Evolutionary conservation across 2,113 vertebrate genomes (phyloP).

Genomic region (Entelurus aequoreus): DNA sequence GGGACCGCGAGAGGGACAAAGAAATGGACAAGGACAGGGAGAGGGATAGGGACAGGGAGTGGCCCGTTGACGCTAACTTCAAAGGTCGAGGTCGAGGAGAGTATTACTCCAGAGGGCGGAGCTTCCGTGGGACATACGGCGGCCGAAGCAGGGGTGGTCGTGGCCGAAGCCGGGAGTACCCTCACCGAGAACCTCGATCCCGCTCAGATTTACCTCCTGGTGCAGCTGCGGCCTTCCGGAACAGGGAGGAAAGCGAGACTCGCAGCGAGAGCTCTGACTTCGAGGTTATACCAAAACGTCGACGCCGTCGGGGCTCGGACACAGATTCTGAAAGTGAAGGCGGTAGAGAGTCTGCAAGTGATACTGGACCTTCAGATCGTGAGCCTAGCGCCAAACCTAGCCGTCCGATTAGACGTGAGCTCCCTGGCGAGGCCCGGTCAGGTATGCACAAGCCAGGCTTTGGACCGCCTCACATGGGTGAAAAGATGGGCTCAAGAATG

Average conservation of each 20-base stretch:
- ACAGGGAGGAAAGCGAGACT: conserved; percentile 94
- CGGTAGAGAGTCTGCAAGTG: conserved; percentile 89
- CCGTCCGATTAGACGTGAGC: conserved; percentile 67
- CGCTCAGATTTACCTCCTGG: conserved; percentile 76
- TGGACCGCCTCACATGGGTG: conserved; percentile 55
- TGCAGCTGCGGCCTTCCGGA: conserved; percentile 69
- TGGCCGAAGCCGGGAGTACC: conserved; percentile 86
- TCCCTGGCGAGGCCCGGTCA: conserved; percentile 56
- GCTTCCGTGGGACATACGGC: conserved; percentile 89
- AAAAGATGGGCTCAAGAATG: conserved; percentile 52
- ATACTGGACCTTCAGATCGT: conserved; percentile 87
- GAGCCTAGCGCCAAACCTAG: conserved; percentile 86
- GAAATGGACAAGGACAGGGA: conserved; percentile 83
- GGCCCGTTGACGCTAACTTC: conserved; percentile 84
- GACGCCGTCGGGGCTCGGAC: conserved; percentile 87
- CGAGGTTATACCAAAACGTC: conserved; percentile 90
- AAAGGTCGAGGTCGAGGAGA: conserved; percentile 91
- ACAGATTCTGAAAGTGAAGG: conserved; percentile 96
- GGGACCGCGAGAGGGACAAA: conserved; percentile 81
- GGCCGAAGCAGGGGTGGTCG: conserved; percentile 84
- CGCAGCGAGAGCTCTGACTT: conserved; percentile 97
- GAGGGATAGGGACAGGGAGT: conserved; percentile 82
- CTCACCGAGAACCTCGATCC: conserved; percentile 83
- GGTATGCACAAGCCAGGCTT: conserved; percentile 57
- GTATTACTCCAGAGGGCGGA: conserved; percentile 94